phyloP scores from a whole-genome alignment of 2,797 vertebrate genomes.

The Leptoclinus maculatus region DNA sequence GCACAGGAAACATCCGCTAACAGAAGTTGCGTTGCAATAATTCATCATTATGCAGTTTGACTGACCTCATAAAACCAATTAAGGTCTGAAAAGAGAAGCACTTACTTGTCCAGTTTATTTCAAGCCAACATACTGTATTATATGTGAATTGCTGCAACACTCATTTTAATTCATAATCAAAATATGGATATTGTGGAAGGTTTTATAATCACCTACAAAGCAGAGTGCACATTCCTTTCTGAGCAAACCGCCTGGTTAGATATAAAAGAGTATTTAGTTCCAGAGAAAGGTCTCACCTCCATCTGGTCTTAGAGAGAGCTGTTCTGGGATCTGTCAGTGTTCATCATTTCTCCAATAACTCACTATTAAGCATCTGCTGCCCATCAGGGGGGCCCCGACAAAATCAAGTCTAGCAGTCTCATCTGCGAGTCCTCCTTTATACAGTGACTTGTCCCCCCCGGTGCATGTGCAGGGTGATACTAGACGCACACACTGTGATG shows the following conservation, averaged over 20 bases:
- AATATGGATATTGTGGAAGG: background rate
- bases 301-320: constrained; percentile 36
- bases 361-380: constrained; percentile 45
- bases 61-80: constrained; percentile 1
- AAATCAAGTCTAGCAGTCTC: constrained; percentile 42
- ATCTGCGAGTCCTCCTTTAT: constrained; percentile 30
- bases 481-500: background rate
- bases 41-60: constrained; percentile 17
- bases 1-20: constrained; percentile 15
- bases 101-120: constrained; percentile 7
- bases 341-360: constrained; percentile 58
- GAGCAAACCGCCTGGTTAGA: constrained; percentile 5
- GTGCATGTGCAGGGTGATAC: constrained; percentile 5
- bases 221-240: background rate
- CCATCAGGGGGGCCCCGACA: constrained; percentile 18
- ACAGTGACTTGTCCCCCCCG: background rate
- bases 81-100: constrained; percentile 5
- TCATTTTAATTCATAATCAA: constrained; percentile 2
- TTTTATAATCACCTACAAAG: background rate
- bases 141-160: background rate
- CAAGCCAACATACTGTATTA: background rate
- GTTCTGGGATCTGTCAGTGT: constrained; percentile 49
- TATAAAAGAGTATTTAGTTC: background rate
- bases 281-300: constrained; percentile 22
- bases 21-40: background rate